phyloP scores from a whole-genome alignment of 1,140 invertebrate species.

The Zaprionus africanus region DNA sequence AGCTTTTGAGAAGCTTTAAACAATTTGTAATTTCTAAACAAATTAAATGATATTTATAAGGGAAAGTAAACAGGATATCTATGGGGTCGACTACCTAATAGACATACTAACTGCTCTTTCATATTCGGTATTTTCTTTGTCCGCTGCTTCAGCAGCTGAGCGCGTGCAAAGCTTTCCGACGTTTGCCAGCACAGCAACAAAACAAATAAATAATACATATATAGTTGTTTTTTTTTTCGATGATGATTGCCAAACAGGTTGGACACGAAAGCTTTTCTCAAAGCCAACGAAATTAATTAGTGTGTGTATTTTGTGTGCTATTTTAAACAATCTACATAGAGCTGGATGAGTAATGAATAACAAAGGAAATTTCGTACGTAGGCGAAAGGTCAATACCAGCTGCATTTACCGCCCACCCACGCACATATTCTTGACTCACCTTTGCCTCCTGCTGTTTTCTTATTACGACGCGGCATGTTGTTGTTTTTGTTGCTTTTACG shows the following conservation, averaged over 20 bases:
- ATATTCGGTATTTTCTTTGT: conserved; percentile 25
- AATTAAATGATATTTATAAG: too few species aligned
- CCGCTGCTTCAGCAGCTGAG: conserved; percentile 63
- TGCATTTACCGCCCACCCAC: conserved; percentile 11
- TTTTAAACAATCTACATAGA: conserved; percentile 18
- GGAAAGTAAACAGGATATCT: background rate
- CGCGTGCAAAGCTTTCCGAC: conserved; percentile 67
- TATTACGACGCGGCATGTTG: conserved; percentile 80
- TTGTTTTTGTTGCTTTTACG: conserved; percentile 54
- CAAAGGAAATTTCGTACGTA: conserved; percentile 1
- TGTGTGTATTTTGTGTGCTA: conserved; percentile 27
- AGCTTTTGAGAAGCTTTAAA: background rate
- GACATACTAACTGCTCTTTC: background rate
- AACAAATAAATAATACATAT: conserved; percentile 33
- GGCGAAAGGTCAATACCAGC: background rate
- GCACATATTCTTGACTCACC: conserved; percentile 61
- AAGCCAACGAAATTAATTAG: conserved; percentile 46
- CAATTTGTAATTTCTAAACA: background rate
- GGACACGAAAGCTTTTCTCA: conserved; percentile 56
- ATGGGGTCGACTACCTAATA: background rate
- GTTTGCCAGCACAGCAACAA: conserved; percentile 72
- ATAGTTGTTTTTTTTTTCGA: conserved; percentile 40
- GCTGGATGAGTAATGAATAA: conserved; percentile 61
- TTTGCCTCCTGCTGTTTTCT: conserved; percentile 75
- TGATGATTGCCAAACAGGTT: conserved; percentile 74